Evolutionary conservation across 2,888 invertebrate species (phyloP).

Genomic region (Emmelina monodactyla): DNA sequence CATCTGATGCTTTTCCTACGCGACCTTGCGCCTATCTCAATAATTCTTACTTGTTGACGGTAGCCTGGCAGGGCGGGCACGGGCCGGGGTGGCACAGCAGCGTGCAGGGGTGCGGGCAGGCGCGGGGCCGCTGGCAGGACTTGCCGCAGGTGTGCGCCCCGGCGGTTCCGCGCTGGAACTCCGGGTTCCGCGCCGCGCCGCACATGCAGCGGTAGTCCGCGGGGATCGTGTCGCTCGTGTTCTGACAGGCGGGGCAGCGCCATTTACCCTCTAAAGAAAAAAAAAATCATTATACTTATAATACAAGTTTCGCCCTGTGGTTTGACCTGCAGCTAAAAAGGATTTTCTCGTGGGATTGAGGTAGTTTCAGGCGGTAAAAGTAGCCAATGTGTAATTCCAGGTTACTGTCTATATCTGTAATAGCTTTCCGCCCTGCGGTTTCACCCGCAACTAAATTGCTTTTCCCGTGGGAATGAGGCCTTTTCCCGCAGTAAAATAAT

Average conservation of each 20-base stretch:
- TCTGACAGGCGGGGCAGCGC: constrained; percentile 97
- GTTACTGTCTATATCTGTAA: too few relatives aligned
- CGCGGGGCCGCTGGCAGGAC: constrained; percentile 72
- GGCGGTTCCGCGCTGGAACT: constrained; percentile 71
- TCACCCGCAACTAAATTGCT: too few relatives aligned
- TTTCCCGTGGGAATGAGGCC: too few relatives aligned
- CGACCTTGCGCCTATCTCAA: too few relatives aligned
- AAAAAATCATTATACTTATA: not conserved
- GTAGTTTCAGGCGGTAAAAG: too few relatives aligned
- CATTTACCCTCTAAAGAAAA: constrained; percentile 74
- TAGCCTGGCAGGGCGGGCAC: constrained; percentile 87
- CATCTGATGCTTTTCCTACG: too few relatives aligned
- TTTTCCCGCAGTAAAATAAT: too few relatives aligned
- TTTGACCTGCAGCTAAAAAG: too few relatives aligned
- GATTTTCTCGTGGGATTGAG: too few relatives aligned
- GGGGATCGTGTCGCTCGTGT: constrained; percentile 76
- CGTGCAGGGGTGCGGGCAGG: constrained; percentile 74
- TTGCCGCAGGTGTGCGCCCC: constrained; percentile 94
- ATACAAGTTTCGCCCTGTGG: not conserved
- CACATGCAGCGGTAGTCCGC: constrained; percentile 91
- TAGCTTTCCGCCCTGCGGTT: too few relatives aligned
- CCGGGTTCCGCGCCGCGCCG: constrained; percentile 78
- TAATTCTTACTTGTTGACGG: constrained; percentile 63
- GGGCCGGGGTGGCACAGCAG: constrained; percentile 94
- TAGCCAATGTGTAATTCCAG: too few relatives aligned